Conservation (phyloP, 2,888 invertebrate species). For the Cactoblastis cactorum region DNA sequence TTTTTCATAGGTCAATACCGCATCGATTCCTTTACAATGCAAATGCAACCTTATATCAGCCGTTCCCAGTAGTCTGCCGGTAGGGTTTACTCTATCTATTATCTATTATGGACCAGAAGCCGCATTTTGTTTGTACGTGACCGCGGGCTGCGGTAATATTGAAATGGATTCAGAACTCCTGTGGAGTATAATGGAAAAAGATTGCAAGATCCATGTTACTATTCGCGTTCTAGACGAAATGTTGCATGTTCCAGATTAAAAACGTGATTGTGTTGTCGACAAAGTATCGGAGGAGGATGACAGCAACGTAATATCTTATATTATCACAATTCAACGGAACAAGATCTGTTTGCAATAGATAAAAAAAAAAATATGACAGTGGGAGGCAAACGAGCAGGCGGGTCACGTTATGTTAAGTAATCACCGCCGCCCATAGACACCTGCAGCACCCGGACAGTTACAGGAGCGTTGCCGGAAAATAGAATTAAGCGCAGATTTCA, state of each 20-base stretch:
- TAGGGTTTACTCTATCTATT: neutral
- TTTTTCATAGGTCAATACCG: neutral
- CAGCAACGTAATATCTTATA: too few species aligned
- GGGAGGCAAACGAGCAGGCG: too few species aligned
- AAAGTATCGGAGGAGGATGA: neutral
- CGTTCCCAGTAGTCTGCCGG: neutral
- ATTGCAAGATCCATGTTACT: neutral
- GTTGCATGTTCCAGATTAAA: neutral
- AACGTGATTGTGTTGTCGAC: neutral
- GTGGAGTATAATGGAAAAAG: neutral
- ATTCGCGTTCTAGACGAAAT: neutral
- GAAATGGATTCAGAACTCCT: slow-evolving; percentile 4
- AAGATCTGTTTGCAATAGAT: neutral
- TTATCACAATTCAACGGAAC: too few species aligned
- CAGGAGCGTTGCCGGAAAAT: too few species aligned
- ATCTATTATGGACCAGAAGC: slow-evolving; percentile 2
- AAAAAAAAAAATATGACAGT: too few species aligned
- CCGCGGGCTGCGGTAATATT: neutral
- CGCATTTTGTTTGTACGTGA: slow-evolving; percentile 8
- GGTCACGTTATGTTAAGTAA: too few species aligned
- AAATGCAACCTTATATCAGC: neutral
- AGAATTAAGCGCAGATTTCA: too few species aligned
- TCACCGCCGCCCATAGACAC: too few species aligned
- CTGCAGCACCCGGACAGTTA: too few species aligned
- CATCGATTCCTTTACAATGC: neutral